phyloP scores from a whole-genome alignment of 1,140 invertebrate genomes.

The Drosophila gunungcola region DNA sequence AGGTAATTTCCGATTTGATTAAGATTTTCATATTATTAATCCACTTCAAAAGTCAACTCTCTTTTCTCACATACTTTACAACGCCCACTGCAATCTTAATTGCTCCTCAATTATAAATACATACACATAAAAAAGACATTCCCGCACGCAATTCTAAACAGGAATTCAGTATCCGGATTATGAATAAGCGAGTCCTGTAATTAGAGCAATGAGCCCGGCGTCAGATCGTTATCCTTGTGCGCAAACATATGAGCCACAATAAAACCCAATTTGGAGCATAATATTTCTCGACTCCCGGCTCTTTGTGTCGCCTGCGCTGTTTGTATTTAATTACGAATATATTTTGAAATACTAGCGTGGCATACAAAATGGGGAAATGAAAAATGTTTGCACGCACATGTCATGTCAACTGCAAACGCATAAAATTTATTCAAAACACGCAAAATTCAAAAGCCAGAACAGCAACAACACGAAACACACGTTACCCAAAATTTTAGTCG shows the following conservation, averaged over 20 bases:
- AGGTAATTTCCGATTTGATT: not conserved
- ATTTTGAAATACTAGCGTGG: slow-evolving; percentile 80
- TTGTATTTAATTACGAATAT: slow-evolving; percentile 77
- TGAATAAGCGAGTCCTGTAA: slow-evolving; percentile 65
- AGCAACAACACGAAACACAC: slow-evolving; percentile 63
- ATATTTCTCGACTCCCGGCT: slow-evolving; percentile 37
- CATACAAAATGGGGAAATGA: slow-evolving; percentile 78
- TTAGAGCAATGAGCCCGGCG: slow-evolving; percentile 68
- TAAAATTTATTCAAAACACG: slow-evolving; percentile 82
- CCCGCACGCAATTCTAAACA: slow-evolving; percentile 43
- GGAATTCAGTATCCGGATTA: slow-evolving; percentile 52
- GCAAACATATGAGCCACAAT: slow-evolving; percentile 61
- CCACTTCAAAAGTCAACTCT: not conserved
- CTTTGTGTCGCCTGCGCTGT: slow-evolving; percentile 24
- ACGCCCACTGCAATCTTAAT: slow-evolving; percentile 32
- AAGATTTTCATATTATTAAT: slow-evolving; percentile 1
- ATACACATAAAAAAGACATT: slow-evolving; percentile 43
- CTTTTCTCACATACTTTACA: not conserved
- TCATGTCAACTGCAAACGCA: slow-evolving; percentile 82
- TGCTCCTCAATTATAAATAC: slow-evolving; percentile 39
- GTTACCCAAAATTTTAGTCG: slow-evolving; percentile 51
- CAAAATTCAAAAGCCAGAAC: slow-evolving; percentile 63
- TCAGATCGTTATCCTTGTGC: slow-evolving; percentile 61
- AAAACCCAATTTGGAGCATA: slow-evolving; percentile 77
- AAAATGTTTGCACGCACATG: slow-evolving; percentile 82